Evolutionary conservation across 2,888 invertebrate genomes (phyloP).

Genomic region (Halictus ligatus): DNA sequence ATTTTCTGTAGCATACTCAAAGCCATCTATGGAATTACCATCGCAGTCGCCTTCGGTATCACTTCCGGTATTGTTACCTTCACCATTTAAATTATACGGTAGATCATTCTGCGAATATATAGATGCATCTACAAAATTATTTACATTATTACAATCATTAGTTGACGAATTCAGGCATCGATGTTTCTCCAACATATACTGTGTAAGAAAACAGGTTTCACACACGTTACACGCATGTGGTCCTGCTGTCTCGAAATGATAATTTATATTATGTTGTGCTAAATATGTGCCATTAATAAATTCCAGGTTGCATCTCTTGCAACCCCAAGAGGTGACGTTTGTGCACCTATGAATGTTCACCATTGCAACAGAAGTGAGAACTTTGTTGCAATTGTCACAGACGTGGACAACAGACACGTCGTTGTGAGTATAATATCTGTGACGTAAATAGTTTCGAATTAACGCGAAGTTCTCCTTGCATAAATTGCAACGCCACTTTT

Average conservation of each 20-base stretch:
- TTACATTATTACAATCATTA: not conserved
- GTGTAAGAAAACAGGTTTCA: slow-evolving; percentile 45
- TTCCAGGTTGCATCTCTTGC: slow-evolving; percentile 59
- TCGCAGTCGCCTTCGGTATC: not conserved
- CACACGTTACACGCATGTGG: slow-evolving; percentile 49
- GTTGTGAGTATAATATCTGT: slow-evolving; percentile 65
- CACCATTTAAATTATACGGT: not conserved
- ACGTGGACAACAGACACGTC: slow-evolving; percentile 71
- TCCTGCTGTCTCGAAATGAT: slow-evolving; percentile 44
- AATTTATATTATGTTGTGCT: slow-evolving; percentile 61
- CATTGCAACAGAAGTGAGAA: slow-evolving; percentile 67
- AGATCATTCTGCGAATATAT: not conserved
- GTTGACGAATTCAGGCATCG: slow-evolving; percentile 5
- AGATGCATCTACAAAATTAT: not conserved
- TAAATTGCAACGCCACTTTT: slow-evolving; percentile 59
- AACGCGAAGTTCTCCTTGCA: slow-evolving; percentile 66
- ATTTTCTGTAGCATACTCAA: not conserved
- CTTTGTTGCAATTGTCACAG: slow-evolving; percentile 71
- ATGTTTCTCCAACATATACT: slow-evolving; percentile 49
- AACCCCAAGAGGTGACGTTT: slow-evolving; percentile 62
- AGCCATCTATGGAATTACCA: not conserved
- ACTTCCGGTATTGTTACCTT: not conserved
- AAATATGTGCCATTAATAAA: slow-evolving; percentile 63
- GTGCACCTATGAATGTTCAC: slow-evolving; percentile 70
- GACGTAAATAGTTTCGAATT: slow-evolving; percentile 62